Base-by-base conservation (phyloP, 2,113 vertebrate genomes). In the Cavia porcellus region DNA sequence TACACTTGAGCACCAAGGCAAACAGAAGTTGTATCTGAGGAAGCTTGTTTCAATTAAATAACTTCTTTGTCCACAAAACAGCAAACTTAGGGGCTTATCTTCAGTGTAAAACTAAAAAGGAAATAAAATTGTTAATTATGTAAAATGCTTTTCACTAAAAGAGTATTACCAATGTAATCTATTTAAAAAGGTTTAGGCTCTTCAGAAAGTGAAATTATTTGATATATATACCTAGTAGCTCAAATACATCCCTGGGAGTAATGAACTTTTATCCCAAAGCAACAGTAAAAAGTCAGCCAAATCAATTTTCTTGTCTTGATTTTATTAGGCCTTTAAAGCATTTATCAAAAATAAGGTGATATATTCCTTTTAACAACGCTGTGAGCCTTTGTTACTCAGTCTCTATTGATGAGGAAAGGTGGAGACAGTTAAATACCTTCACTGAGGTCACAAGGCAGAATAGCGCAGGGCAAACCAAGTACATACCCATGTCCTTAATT, bases 261-360 rank as follows among this genome's bases (percentile, higher is more conserved):
- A 88, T 77, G n/a, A 88, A 70, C 64, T 95, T 97, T 85, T 81
- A 77, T 96, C 59, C 70, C 52, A 92, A 45, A 77, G 17, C 70
- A 86, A 89, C 57, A 92, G 24, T 93, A n/a, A 90, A 96, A 97
- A 96, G 57, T 94, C 66, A 96, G 22, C 92, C 74, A 94, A 61
- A 15, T 95, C 74, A 93, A 47, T 85, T 90, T 62, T 93, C 81
- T 74, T 75, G 22, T 4, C 50, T 92, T 92, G 24, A 7, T 91
- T 87, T 96, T 86, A 90, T 90, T 83, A 94, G 93, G 30, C 19
- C 35, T 89, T 92, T 79, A 94, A 92, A 97, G 68, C 14, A 74
- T 42, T 91, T 91, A 87, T 47, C 82, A 85, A 92, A 97, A 90
- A 74, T 94, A 92, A 94, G 25, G 32, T 92, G 88, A 74, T 86